These are phyloP conservation scores for Drosophila mercatorum DNA, from an alignment of 2,888 invertebrate genomes.

Conservation along the genomic window DNA sequence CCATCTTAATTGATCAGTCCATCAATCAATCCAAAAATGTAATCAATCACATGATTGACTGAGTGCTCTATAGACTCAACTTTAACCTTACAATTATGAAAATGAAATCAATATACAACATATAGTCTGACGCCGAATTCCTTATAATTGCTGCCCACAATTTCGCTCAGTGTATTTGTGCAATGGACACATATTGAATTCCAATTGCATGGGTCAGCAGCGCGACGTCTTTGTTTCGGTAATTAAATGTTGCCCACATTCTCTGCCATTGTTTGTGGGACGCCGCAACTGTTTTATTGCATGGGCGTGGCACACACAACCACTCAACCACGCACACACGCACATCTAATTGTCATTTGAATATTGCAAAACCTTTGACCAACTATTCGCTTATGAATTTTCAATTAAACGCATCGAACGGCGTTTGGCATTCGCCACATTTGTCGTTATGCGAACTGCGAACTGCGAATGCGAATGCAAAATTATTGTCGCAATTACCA, in stretches of 20 bases:
- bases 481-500: conserved; percentile 61
- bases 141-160: background rate
- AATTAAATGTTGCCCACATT: conserved; percentile 57
- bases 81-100: background rate
- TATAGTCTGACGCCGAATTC: background rate
- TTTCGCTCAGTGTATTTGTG: conserved; percentile 28
- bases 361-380: conserved; percentile 13
- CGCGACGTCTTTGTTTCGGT: conserved; percentile 49
- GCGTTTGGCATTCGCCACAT: conserved; percentile 30
- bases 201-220: conserved; percentile 50
- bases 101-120: background rate
- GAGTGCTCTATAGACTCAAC: background rate
- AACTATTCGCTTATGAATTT: conserved; percentile 65
- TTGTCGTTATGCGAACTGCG: conserved; percentile 59
- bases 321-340: background rate
- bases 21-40: background rate
- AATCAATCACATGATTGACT: background rate
- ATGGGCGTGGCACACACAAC: conserved; percentile 24
- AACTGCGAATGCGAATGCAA: conserved; percentile 42
- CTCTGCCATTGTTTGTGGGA: conserved; percentile 44
- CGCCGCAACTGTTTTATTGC: conserved; percentile 42
- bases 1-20: background rate
- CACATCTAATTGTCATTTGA: conserved; percentile 34
- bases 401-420: conserved; percentile 55
- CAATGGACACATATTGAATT: conserved; percentile 21